Evolutionary conservation across 2,888 invertebrate species (phyloP).

Genomic region (Phlogophora meticulosa): DNA sequence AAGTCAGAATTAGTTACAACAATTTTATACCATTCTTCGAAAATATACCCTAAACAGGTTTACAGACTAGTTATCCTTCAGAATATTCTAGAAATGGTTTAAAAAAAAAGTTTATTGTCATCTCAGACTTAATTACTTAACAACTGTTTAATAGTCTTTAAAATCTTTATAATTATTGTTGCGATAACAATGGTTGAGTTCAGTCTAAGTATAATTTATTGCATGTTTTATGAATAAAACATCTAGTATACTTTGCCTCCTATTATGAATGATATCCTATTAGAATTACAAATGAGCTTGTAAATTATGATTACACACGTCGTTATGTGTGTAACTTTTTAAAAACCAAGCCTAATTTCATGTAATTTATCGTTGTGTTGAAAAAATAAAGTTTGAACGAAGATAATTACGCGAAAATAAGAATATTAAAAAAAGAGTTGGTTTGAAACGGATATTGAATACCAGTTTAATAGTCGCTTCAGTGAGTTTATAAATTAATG

Average conservation of each 20-base stretch:
- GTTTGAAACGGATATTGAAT: background rate
- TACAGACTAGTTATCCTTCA: background rate
- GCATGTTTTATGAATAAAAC: constrained; percentile 42
- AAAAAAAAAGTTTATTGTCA: background rate
- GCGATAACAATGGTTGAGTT: constrained; percentile 10
- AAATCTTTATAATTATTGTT: constrained; percentile 17
- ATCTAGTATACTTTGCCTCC: background rate
- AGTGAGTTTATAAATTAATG: background rate
- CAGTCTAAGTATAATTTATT: background rate
- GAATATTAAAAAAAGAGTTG: background rate
- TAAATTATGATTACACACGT: constrained; percentile 30
- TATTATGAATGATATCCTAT: constrained; percentile 38
- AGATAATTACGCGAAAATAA: background rate
- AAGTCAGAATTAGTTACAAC: too few relatives aligned
- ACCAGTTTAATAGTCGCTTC: background rate
- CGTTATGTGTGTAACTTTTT: background rate
- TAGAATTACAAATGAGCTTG: constrained; percentile 57
- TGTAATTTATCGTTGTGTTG: background rate
- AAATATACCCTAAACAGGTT: too few relatives aligned
- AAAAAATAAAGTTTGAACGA: background rate
- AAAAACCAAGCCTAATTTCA: background rate
- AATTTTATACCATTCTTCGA: too few relatives aligned
- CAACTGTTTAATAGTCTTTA: background rate
- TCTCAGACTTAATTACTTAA: constrained; percentile 5
- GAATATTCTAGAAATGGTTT: background rate